Base-by-base conservation (phyloP, 1,140 invertebrate genomes). In the Drosophila melanogaster region DNA sequence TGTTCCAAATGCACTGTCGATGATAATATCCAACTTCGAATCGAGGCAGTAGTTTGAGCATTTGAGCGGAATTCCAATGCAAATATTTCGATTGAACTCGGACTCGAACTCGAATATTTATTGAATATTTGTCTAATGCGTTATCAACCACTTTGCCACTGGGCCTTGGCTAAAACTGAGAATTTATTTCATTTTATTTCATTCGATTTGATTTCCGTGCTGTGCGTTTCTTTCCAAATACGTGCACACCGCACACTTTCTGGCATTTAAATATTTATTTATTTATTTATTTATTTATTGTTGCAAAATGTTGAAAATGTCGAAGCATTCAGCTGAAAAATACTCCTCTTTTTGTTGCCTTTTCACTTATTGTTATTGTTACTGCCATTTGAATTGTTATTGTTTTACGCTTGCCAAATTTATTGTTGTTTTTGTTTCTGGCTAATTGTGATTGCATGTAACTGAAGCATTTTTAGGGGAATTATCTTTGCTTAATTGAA, bases 401-500 rank as follows among this genome's bases (percentile, higher is more conserved):
- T 54, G 51, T 30, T 24, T 43, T 62, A 26, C 24, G 8, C 35
- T 17, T 26, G 11, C 17, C 19, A 55, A 61, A 57, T 30, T 57
- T 57, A 58, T 41, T 58, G 53, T 37, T 56, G 33, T 37, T 55
- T 22, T 19, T 12, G 10, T 44, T 26, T 51, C 49, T 40, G 61
- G 61, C 60, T 78, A 83, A 81, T 81, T 81, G 79, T 81, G 74
- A 81, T 77, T 81, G 79, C 79, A 79, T 83, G 79, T 83, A 81
- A 50, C 72, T 49, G 66, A 19, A 47, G 50, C 46, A 81, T 66
- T 83, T 79, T 83, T 79, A 50, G 72, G 70, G 70, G 59, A 71
- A 84, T 84, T 79, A 83, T 84, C 60, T 71, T 57, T 66, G 57
- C 71, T 54, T 79, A 84, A 84, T 84, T 84, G 80, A 84, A 79